Evolutionary conservation across 2,113 vertebrate genomes (phyloP).

Genomic region (Vulpes lagopus): DNA sequence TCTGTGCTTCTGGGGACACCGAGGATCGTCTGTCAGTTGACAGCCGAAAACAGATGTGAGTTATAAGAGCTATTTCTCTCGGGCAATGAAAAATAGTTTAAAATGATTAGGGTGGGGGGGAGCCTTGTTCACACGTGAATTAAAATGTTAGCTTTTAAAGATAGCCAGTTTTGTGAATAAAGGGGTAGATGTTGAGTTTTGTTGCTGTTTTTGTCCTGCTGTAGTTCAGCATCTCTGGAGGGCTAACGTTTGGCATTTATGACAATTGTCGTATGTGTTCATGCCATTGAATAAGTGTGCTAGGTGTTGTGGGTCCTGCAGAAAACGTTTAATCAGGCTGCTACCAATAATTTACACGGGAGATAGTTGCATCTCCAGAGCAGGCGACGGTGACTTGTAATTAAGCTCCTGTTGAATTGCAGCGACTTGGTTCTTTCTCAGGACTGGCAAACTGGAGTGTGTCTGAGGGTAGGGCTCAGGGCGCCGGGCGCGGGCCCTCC

Average conservation of each 20-base stretch:
- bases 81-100: not conserved
- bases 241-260: not conserved
- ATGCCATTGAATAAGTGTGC: not conserved
- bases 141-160: not conserved
- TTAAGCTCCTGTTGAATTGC: not conserved
- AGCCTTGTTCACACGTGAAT: not conserved
- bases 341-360: not conserved
- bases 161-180: not conserved
- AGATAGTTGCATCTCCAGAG: not conserved
- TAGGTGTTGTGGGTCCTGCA: not conserved
- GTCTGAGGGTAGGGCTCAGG: not conserved
- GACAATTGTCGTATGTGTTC: not conserved
- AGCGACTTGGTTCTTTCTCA: not conserved
- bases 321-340: not conserved
- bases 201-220: not conserved
- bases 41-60: not conserved
- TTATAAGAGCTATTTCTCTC: not conserved
- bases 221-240: not conserved
- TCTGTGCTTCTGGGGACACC: not conserved
- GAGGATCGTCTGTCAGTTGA: slow-evolving; percentile 23
- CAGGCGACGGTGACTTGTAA: not conserved
- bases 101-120: not conserved
- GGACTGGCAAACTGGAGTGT: not conserved
- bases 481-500: not conserved
- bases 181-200: not conserved